These are phyloP conservation scores for Yoshiicerus persimilis DNA, from an alignment of 1,140 invertebrate species.

Conservation along the genomic window DNA sequence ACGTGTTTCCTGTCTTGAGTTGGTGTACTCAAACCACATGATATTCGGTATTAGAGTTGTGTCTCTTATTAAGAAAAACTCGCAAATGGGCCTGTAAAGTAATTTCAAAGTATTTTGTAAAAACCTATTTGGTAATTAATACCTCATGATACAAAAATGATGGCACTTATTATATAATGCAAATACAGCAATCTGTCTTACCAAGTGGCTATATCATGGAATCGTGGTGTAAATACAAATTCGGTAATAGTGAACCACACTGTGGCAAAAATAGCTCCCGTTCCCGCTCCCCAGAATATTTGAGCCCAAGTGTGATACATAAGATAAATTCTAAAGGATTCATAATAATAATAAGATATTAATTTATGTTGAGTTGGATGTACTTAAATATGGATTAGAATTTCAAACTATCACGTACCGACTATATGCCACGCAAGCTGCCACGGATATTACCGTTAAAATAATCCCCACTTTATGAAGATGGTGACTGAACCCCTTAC, in stretches of 20 bases:
- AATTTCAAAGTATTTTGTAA: neutral
- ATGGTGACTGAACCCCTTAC: constrained; percentile 34
- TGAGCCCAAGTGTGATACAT: constrained; percentile 82
- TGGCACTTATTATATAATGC: neutral
- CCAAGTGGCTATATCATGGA: constrained; percentile 82
- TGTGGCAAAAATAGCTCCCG: constrained; percentile 69
- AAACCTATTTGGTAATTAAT: neutral
- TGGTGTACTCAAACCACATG: constrained; percentile 93
- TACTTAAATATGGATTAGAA: too few species aligned
- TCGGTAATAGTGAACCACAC: constrained; percentile 79
- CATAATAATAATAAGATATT: neutral
- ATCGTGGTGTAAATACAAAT: constrained; percentile 77
- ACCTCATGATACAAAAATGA: neutral
- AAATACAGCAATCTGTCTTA: constrained; percentile 57
- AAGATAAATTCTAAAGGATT: constrained; percentile 72
- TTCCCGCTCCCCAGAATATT: constrained; percentile 73
- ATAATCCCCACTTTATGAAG: constrained; percentile 50
- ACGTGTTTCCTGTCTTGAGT: constrained; percentile 75
- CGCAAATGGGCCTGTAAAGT: constrained; percentile 76
- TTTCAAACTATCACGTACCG: too few species aligned
- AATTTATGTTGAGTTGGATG: neutral
- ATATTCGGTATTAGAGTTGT: constrained; percentile 91
- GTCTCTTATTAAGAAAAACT: constrained; percentile 82
- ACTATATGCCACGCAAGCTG: constrained; percentile 56
- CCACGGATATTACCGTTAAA: constrained; percentile 51